A percentile compares a stretch with the other conserved stretches of the same genome.
phyloP scores from a whole-genome alignment of 2,113 vertebrate species.

The Hassar affinis region DNA sequence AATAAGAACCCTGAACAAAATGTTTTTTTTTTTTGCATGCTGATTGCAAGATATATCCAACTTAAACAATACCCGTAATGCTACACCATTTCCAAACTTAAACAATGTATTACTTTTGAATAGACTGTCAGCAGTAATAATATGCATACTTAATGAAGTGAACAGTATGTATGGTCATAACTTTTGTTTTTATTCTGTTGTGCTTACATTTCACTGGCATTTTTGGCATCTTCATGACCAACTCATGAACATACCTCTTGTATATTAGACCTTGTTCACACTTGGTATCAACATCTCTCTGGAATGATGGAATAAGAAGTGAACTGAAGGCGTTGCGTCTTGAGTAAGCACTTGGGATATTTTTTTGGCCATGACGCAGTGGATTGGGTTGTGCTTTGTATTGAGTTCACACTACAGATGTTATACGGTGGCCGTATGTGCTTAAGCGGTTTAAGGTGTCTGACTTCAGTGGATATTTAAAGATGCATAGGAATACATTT shows the following conservation, averaged over 20 bases:
- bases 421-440: not conserved
- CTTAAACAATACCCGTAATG: not conserved
- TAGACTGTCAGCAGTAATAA: not conserved
- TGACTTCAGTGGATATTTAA: not conserved
- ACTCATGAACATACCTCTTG: conserved; percentile 54
- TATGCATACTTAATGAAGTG: not conserved
- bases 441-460: not conserved
- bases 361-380: not conserved
- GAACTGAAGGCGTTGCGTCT: not conserved
- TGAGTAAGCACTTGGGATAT: not conserved
- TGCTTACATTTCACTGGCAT: conserved; percentile 35
- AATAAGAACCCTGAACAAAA: not conserved
- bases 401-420: not conserved
- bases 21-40: not conserved
- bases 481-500: not conserved
- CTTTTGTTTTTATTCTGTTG: not conserved
- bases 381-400: not conserved
- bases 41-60: not conserved
- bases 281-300: not conserved
- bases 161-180: not conserved
- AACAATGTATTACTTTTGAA: not conserved
- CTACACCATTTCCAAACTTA: not conserved
- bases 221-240: conserved; percentile 55
- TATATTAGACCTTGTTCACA: conserved; percentile 26
- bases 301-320: not conserved